Evolutionary conservation across 2,113 vertebrate genomes (phyloP).

Genomic region (Phycodurus eques): DNA sequence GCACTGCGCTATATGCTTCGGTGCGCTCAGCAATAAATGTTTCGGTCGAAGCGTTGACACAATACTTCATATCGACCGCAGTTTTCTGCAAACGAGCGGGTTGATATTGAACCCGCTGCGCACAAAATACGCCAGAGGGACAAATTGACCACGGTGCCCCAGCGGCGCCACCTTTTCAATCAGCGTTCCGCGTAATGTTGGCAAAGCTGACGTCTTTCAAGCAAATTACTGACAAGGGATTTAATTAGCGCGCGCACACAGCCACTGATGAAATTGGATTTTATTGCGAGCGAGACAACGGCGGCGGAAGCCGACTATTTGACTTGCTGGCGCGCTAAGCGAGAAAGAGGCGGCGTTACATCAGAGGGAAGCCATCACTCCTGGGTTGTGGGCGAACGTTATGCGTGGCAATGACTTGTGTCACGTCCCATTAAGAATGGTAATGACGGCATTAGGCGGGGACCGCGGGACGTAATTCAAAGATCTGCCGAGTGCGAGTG

Average conservation of each 20-base stretch:
- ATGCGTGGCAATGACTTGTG: conserved; percentile 64
- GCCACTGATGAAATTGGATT: conserved; percentile 49
- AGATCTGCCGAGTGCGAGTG: conserved; percentile 54
- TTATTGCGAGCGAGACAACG: conserved; percentile 33
- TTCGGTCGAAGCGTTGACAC: background rate
- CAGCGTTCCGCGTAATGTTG: conserved; percentile 42
- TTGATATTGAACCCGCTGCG: conserved; percentile 16
- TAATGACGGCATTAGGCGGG: conserved; percentile 66
- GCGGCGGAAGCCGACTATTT: conserved; percentile 30
- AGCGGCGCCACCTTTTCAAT: conserved; percentile 43
- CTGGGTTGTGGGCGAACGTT: conserved; percentile 40
- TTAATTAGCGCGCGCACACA: conserved; percentile 40
- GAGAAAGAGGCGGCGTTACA: conserved; percentile 41
- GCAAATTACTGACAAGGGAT: conserved; percentile 43
- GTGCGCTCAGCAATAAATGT: background rate
- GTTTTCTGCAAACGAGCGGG: conserved; percentile 18
- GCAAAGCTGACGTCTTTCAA: conserved; percentile 39
- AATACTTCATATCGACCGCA: background rate
- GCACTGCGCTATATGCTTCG: background rate
- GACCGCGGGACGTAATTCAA: conserved; percentile 56
- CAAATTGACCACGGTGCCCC: conserved; percentile 24
- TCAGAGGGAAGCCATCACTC: conserved; percentile 55
- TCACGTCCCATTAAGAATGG: conserved; percentile 72
- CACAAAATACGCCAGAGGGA: conserved; percentile 12
- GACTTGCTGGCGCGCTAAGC: conserved; percentile 47